These are phyloP conservation scores for Drosophila histrio DNA, from an alignment of 2,888 invertebrate species.

Conservation along the genomic window DNA sequence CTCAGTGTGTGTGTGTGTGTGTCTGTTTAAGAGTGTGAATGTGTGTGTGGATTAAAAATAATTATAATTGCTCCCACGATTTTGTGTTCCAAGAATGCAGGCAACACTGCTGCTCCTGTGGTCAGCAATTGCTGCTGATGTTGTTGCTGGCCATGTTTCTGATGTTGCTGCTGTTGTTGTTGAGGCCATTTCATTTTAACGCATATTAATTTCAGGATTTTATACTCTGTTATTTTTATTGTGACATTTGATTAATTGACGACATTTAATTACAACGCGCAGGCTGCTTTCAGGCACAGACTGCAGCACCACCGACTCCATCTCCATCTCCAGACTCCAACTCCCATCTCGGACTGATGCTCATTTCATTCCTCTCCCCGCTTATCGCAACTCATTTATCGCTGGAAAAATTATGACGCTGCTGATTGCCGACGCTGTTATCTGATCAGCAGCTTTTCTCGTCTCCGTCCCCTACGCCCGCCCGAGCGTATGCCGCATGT, in stretches of 20 bases:
- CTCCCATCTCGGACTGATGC: conserved; percentile 2
- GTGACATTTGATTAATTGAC: conserved; percentile 84
- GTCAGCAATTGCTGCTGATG: conserved; percentile 66
- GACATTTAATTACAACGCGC: conserved; percentile 84
- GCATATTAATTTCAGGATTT: conserved; percentile 81
- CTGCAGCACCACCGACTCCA: conserved; percentile 26
- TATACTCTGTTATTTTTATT: conserved; percentile 80
- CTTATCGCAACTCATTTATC: conserved; percentile 83
- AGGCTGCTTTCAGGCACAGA: conserved; percentile 66
- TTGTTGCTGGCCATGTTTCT: conserved; percentile 39
- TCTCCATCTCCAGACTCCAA: conserved; percentile 5
- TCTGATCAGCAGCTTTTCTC: conserved; percentile 65
- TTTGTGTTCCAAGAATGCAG: conserved; percentile 80
- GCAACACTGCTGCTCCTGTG: conserved; percentile 48
- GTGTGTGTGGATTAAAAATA: conserved; percentile 79
- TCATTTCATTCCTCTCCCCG: conserved; percentile 43
- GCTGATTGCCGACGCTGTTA: conserved; percentile 74
- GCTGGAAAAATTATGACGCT: conserved; percentile 82
- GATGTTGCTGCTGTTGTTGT: conserved; percentile 56
- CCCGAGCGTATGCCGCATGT: not conserved
- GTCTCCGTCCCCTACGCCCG: not conserved
- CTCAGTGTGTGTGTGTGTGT: conserved; percentile 33
- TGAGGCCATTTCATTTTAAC: conserved; percentile 79
- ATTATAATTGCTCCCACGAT: conserved; percentile 85
- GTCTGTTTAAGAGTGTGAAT: conserved; percentile 31